Evolutionary conservation across 2,888 invertebrate species (phyloP), one percentile per base, ranked within the genome.

Genomic region (Cosmia pyralina): DNA sequence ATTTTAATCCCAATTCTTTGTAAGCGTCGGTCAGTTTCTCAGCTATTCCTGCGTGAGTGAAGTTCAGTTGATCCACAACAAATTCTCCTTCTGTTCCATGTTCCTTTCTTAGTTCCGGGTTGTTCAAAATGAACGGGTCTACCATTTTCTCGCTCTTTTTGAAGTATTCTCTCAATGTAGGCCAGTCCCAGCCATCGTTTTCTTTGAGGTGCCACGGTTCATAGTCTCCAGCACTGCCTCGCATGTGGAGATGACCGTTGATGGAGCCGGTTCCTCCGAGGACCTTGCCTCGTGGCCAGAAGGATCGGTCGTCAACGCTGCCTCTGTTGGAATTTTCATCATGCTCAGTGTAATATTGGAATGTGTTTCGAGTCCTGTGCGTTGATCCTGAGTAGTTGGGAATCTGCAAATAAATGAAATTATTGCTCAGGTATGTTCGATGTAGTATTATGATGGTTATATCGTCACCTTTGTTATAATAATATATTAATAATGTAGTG

Each of bases 21-120:
- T 96, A 96, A 1, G 94, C 97, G 68, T 94, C 85, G 59, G 85
- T 91, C 38, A 96, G 83, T 83, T 88, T 92, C 28, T 95, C 90
- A 46, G 88, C 90, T 73, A 95, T 87, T n/a, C 91, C 90, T 17
- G 88, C 84, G 72, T 95, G 92, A 0, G 95, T 94, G 38, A 90
- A 94, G 73, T 96, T 96, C 0, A 96, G 90, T 86, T 96, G 92
- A 85, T 97, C 96, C 8, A 97, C 91, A 34, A 95, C 89, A 75
- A 96, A 93, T 76, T 96, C 95, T 44, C 97, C 97, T 50, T 96
- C 94, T 0, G 92, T 93, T 0, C 96, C 96, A 70, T 96, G 95
- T 74, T 96, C 89, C 78, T 93, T 88, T 71, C 83, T 81, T 59
- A 95, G 81, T 66, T 93, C 86, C 10, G 94, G 92, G 69, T 94